Percentiles rank a stretch among this genome's conserved stretches.
Conservation (phyloP, 2,888 invertebrate species). For the Macrostomum cliftonense region DNA sequence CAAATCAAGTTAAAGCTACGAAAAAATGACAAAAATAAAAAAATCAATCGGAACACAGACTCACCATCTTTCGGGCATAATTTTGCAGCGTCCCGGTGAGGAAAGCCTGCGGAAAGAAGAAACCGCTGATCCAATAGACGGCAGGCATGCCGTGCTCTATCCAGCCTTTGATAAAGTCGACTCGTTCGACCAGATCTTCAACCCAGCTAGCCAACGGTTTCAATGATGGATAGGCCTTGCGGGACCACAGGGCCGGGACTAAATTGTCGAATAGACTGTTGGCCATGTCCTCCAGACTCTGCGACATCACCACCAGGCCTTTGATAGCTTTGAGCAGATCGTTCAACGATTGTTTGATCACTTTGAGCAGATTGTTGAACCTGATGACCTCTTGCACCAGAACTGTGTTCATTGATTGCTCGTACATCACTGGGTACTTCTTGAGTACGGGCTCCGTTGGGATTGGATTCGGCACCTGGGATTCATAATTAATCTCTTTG, state of each 20-base stretch:
- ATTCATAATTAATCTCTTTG: too few species aligned
- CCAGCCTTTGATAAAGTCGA: conserved; percentile 34
- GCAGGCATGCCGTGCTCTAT: conserved; percentile 32
- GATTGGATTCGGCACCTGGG: conserved; percentile 42
- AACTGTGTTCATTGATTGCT: conserved; percentile 72
- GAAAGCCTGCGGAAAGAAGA: conserved; percentile 41
- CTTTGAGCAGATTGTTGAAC: conserved; percentile 29
- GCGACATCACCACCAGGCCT: conserved; percentile 60
- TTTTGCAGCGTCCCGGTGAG: conserved; percentile 38
- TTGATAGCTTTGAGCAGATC: conserved; percentile 51
- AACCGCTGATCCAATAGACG: conserved; percentile 44
- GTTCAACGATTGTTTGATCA: conserved; percentile 41
- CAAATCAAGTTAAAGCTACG: too few species aligned
- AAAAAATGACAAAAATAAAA: too few species aligned
- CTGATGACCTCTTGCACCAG: conserved; percentile 64
- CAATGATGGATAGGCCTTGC: conserved; percentile 37
- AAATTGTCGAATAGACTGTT: conserved; percentile 48
- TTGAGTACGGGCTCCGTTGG: conserved; percentile 43
- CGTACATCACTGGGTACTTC: conserved; percentile 62
- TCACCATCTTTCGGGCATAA: conserved; percentile 26
- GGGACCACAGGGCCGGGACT: conserved; percentile 52
- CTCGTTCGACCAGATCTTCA: conserved; percentile 26
- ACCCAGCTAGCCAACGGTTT: conserved; percentile 38
- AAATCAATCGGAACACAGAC: too few species aligned
- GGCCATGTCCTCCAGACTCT: conserved; percentile 52